Evolutionary conservation across 1,140 invertebrate species (phyloP).

Genomic region (Scaptomyza pallida): DNA sequence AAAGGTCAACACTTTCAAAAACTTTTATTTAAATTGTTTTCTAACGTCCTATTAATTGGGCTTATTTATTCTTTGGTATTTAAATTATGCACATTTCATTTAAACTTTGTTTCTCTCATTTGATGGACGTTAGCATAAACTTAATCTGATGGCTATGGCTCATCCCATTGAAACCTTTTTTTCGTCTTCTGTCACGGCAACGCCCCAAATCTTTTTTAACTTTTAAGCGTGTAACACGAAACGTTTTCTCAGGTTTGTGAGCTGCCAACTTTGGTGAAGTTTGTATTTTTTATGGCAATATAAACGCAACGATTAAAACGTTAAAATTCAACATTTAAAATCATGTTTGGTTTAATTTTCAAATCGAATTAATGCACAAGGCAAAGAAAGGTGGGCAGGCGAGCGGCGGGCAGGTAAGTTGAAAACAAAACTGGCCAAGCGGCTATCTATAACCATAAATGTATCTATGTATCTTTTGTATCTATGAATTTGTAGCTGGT

Average conservation of each 20-base stretch:
- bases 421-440: conserved; percentile 58
- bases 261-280: conserved; percentile 49
- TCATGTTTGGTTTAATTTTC: conserved; percentile 79
- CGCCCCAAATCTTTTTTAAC: conserved; percentile 13
- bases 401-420: conserved; percentile 12
- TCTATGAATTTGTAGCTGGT: conserved; percentile 33
- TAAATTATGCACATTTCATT: conserved; percentile 4
- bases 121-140: background rate
- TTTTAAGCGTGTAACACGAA: conserved; percentile 69
- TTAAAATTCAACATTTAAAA: conserved; percentile 82
- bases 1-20: background rate
- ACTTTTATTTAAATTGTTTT: background rate
- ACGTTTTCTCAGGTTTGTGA: conserved; percentile 37
- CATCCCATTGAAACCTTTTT: conserved; percentile 14
- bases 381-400: background rate
- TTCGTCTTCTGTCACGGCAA: conserved; percentile 24
- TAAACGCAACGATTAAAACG: conserved; percentile 81
- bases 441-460: conserved; percentile 34
- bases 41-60: conserved; percentile 11
- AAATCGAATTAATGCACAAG: conserved; percentile 64
- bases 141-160: conserved; percentile 13
- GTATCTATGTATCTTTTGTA: conserved; percentile 20
- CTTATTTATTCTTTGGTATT: conserved; percentile 5
- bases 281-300: conserved; percentile 78
- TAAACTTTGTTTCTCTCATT: conserved; percentile 1